Evolutionary conservation across 2,113 vertebrate species (phyloP).

Genomic region (Elaphurus davidianus): DNA sequence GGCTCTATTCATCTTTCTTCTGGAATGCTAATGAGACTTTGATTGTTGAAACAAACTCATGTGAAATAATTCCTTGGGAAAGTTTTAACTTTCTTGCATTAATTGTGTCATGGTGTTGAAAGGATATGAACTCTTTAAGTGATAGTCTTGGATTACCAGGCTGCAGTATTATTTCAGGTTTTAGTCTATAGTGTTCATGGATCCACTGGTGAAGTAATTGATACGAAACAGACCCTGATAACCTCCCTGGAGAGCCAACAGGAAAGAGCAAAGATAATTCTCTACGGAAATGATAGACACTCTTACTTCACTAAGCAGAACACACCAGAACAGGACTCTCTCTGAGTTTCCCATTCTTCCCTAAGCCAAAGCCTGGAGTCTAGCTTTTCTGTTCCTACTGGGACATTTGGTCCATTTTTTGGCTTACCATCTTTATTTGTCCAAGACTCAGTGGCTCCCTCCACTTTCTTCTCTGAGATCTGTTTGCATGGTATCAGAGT

Average conservation of each 20-base stretch:
- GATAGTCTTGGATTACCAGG: background rate
- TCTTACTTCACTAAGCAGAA: too few species aligned
- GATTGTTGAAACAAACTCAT: background rate
- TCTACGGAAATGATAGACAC: background rate
- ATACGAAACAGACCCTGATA: background rate
- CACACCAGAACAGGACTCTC: background rate
- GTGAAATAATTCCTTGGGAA: background rate
- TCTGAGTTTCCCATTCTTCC: background rate
- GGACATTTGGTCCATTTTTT: background rate
- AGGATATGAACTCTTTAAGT: background rate
- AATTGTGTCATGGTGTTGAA: background rate
- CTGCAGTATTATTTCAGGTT: background rate
- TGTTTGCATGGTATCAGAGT: background rate
- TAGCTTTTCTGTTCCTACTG: background rate
- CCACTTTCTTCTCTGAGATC: background rate
- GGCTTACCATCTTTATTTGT: background rate
- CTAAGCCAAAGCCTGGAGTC: background rate
- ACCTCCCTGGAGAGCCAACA: background rate
- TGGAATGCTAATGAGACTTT: constrained; percentile 5
- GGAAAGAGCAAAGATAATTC: background rate
- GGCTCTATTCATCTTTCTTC: background rate
- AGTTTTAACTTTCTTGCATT: background rate
- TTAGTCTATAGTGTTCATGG: background rate
- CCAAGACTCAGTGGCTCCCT: background rate
- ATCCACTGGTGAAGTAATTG: background rate